Base-by-base conservation (phyloP, 2,113 vertebrate genomes). In the Apeltes quadracus region DNA sequence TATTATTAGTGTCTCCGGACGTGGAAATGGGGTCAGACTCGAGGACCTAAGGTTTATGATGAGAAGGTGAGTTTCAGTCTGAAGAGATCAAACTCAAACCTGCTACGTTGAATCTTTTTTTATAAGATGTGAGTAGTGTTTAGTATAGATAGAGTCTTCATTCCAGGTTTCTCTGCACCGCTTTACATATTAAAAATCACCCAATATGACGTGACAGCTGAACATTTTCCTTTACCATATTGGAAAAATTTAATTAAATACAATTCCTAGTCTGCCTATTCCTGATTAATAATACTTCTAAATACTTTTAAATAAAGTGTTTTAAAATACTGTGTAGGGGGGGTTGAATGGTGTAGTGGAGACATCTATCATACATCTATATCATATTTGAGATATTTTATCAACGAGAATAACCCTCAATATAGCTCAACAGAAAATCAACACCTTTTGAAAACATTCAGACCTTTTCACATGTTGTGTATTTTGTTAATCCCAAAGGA, bases 1-100 rank as follows among this genome's bases (percentile, higher is more conserved):
- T 69, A 77, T 81, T 86, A 76, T 65, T 1, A 2, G 61, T 57
- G 62, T 43, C 20, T 63, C 82, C 84, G 82, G 82, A 88, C 80
- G 86, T 86, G 84, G 82, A 70, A 4, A 71, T 59, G 77, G 16
- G 72, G 75, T 74, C 11, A 59, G 54, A 78, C 44, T 56, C 1
- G 4, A 20, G 32, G 55, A 70, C 16, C 46, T 9, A 2, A 44
- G 72, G 23, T 43, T 76, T 46, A 55, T 59, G 44, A 51, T 4
- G 22, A 69, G 61, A 53, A 50, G 3, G 22, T 16, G 4, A 65
- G 56, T 15, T 18, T 12, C n/a, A 41, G 13, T 7, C 39, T 15
- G 13, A 43, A 7, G 5, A 57, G 41, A 53, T 56, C 20, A 53
- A 44, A 10, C n/a, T n/a, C n/a, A 59, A 20, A n/a, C 23, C 20